Percentiles rank a stretch among this genome's conserved stretches.
phyloP scores from a whole-genome alignment of 1,140 invertebrate species.

The Bathynomus jamesi region DNA sequence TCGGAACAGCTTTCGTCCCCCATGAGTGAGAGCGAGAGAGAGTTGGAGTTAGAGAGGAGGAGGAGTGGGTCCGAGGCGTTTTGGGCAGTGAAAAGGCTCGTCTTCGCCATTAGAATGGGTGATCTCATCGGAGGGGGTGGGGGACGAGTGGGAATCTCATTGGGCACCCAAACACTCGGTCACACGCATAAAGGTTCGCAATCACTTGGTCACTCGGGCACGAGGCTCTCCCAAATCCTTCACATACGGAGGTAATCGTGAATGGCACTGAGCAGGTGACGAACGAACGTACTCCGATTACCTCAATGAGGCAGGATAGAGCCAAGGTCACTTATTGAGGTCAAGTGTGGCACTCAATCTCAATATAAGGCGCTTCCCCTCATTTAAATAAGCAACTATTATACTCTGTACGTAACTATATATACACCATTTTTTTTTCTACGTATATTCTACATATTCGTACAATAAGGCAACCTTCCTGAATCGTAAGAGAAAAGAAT shows the following conservation, averaged over 20 bases:
- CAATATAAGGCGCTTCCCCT: neutral
- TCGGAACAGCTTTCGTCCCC: neutral
- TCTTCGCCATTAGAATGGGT: neutral
- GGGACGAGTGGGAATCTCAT: neutral
- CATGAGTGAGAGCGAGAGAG: neutral
- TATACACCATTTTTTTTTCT: neutral
- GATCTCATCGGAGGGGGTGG: neutral
- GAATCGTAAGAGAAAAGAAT: neutral
- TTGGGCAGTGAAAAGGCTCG: neutral
- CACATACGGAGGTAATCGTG: neutral
- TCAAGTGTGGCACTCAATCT: neutral
- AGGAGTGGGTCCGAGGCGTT: neutral
- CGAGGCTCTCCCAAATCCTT: too few species aligned
- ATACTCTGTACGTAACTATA: neutral
- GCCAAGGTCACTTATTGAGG: neutral
- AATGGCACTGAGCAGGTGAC: neutral
- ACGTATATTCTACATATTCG: too few species aligned
- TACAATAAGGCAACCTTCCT: neutral
- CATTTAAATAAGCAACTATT: neutral
- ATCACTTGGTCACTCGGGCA: neutral
- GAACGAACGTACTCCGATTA: neutral
- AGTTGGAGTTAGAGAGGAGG: neutral
- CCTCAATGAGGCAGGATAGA: neutral
- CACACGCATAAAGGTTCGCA: too few species aligned
- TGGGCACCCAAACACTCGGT: neutral